Evolutionary conservation across 2,113 vertebrate genomes (phyloP).

Genomic region (Desmodus rotundus): DNA sequence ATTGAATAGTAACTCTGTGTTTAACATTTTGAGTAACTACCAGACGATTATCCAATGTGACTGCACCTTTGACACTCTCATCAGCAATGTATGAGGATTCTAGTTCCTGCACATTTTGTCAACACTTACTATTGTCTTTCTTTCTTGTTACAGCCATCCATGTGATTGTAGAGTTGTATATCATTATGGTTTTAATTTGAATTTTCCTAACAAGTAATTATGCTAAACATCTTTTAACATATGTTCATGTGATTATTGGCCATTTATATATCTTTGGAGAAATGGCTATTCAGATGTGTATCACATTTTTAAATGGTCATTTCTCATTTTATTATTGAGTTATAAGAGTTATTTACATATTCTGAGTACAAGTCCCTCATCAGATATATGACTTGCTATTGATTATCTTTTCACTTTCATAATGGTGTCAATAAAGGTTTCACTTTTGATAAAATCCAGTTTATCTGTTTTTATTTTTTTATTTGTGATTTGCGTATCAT

Average conservation of each 20-base stretch:
- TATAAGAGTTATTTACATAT: neutral
- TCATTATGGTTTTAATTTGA: neutral
- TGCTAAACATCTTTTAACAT: neutral
- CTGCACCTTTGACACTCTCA: neutral
- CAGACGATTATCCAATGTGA: neutral
- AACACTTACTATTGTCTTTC: neutral
- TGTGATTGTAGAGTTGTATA: neutral
- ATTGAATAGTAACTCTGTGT: neutral
- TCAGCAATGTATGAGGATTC: neutral
- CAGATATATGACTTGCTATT: neutral
- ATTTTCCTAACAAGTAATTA: neutral
- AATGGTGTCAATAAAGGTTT: neutral
- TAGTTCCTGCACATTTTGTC: neutral
- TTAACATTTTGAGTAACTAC: neutral
- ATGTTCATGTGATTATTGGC: neutral
- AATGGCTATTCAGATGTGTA: neutral
- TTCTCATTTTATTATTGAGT: neutral
- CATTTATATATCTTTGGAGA: neutral
- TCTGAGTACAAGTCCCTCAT: neutral
- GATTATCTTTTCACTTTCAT: neutral
- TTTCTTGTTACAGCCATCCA: neutral
- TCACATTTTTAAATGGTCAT: neutral
- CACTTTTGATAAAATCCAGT: neutral
- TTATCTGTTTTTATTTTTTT: neutral
- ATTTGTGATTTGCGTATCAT: neutral